Evolutionary conservation across 1,140 invertebrate genomes (phyloP), one percentile per base, ranked within the genome.

Genomic region (Saccostrea glomerata): DNA sequence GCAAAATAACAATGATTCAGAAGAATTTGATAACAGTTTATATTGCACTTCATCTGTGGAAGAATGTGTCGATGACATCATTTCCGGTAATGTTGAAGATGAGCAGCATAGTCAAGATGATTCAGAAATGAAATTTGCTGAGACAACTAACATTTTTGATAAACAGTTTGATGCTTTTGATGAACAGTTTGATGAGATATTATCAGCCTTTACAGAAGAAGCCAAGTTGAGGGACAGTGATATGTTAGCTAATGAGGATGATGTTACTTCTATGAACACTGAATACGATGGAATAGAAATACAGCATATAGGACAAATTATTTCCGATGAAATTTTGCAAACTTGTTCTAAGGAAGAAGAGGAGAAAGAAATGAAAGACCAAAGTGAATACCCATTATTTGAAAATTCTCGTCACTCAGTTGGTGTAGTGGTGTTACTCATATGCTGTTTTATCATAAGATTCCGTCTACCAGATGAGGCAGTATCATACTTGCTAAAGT

Each of bases 381-480:
- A 2, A 60, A 20, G 82, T 36, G 36, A 25, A 20, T 6, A 86
- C 3, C 25, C 55, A 6, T 23, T 87, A 12, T 87, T 47, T 82
- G 11, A 5, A 7, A 17, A 56, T 1, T 87, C 86, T 6, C 86
- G 36, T 17, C 86, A 87, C 54, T 56, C 86, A 23, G n/a, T 87
- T 6, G 70, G 73, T 3, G 70, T 87, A 23, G 58, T 25, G 7
- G 23, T 87, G 11, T 58, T 87, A 56, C 47, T 87, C 1, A 87
- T 87, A 3, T 87, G 70, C 30, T 87, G 86, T 25, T 82, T 87
- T n/a, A 82, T 87, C n/a, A 87, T 87, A 23, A 9, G 86, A 56
- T 87, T 87, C 56, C 70, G 86, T 9, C 47, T 87, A 6, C 86
- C 86, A n/a, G 86, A 87, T 56, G 86, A 87, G 30, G 86, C 70